Evolutionary conservation across 2,888 invertebrate genomes (phyloP), one percentile per base, ranked within the genome.

Genomic region (Phyto melanocephala): DNA sequence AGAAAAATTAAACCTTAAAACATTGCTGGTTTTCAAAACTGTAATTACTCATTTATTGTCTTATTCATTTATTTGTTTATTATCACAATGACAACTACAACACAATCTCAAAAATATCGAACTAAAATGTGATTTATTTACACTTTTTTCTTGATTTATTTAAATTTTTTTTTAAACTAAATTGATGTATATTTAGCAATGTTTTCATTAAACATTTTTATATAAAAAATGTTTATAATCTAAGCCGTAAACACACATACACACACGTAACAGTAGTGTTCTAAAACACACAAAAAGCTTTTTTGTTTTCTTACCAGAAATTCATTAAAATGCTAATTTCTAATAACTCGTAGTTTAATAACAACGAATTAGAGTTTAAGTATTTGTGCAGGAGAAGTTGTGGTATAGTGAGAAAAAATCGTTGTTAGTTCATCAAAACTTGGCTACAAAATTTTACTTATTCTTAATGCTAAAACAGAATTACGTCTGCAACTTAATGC

Each of bases 241-340:
- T 15, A 15, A 28, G n/a, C 54, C 28, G 24, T 54, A 28, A 28
- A 7, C 13, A 6, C n/a, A 22, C 10, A 20, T 15, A 7, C 40
- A 11, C 11, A 50, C 45, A 50, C 10, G n/a, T n/a, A n/a, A n/a
- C 54, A 24, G 15, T 54, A n/a, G 15, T 28, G 52, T 52, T 24
- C 8, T 24, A 22, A 24, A 52, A n/a, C 24, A 28, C 1, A n/a
- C n/a, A n/a, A 7, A 47, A 47, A 50, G 50, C 22, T 50, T 10
- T 47, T 11, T 50, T 54, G n/a, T 28, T 54, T 28, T 6, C 3
- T 54, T 22, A 22, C 10, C 6, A 54, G 28, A 15, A 54, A 28
- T 54, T 54, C 28, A 54, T 54, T 28, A 54, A 54, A 54, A 54
- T 54, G 54, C 54, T 54, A 54, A 54, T 54, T 54, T 28, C 6